A percentile compares a stretch with the other conserved stretches of the same genome.
phyloP scores from a whole-genome alignment of 2,113 vertebrate species.

The Mustela lutreola region DNA sequence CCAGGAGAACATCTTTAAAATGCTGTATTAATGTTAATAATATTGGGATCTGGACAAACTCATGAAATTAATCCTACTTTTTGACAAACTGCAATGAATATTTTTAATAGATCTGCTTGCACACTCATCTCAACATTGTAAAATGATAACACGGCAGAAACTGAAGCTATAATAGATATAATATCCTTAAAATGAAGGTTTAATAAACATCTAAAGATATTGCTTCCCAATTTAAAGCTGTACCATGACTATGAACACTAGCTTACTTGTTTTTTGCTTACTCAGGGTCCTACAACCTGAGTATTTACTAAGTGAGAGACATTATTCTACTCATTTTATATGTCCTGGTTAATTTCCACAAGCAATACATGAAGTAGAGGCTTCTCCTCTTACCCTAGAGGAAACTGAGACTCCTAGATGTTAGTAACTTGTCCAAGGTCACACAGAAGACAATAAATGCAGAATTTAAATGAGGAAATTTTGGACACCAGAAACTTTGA shows the following conservation, averaged over 20 bases:
- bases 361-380: not conserved
- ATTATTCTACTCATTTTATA: not conserved
- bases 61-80: not conserved
- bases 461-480: slow-evolving; percentile 35
- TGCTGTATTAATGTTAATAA: not conserved
- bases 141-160: not conserved
- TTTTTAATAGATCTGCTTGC: not conserved
- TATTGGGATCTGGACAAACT: not conserved
- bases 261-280: not conserved
- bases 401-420: not conserved
- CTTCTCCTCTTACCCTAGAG: not conserved
- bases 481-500: not conserved
- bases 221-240: not conserved
- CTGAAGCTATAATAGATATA: not conserved
- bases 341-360: not conserved
- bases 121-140: not conserved
- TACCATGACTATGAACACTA: not conserved
- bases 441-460: not conserved
- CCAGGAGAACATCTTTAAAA: not conserved
- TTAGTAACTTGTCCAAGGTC: not conserved
- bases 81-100: not conserved
- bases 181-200: not conserved
- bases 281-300: not conserved
- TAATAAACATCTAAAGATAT: not conserved
- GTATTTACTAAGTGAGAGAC: not conserved